These are phyloP conservation scores for Rhinopomastus cyanomelas DNA, from an alignment of 2,113 vertebrate species.

Conservation along the genomic window DNA sequence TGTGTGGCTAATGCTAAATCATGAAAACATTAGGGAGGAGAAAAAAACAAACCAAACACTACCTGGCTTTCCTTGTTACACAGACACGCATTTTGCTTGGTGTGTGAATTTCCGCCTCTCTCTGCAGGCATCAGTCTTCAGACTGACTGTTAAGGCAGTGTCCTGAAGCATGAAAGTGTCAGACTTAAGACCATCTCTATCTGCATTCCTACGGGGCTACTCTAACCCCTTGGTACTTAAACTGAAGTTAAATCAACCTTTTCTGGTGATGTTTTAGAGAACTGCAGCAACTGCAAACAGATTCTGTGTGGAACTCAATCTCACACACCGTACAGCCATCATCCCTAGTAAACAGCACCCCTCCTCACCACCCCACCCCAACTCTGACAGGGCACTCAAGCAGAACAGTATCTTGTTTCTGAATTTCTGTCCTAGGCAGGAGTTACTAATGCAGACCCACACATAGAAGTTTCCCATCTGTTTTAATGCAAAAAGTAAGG, in stretches of 20 bases:
- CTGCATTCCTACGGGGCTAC: background rate
- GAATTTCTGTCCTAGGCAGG: background rate
- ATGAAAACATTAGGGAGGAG: background rate
- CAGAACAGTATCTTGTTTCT: background rate
- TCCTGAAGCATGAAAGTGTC: background rate
- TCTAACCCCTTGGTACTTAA: background rate
- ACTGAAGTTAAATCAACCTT: background rate
- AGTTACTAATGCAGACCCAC: background rate
- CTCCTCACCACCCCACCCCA: no score
- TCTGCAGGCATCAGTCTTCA: background rate
- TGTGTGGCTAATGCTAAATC: background rate
- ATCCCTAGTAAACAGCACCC: background rate
- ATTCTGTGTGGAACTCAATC: background rate
- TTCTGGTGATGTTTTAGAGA: background rate
- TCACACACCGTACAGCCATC: fast-evolving
- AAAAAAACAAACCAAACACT: background rate
- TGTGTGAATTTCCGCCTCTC: background rate
- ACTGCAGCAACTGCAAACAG: background rate
- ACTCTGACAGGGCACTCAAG: fast-evolving
- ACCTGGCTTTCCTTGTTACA: background rate
- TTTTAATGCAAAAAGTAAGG: background rate
- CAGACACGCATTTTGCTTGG: background rate
- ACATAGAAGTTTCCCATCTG: background rate
- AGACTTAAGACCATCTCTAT: background rate
- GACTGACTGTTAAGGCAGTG: background rate